Conservation (phyloP, 2,888 invertebrate species). For the Drosophila meridionalis region DNA sequence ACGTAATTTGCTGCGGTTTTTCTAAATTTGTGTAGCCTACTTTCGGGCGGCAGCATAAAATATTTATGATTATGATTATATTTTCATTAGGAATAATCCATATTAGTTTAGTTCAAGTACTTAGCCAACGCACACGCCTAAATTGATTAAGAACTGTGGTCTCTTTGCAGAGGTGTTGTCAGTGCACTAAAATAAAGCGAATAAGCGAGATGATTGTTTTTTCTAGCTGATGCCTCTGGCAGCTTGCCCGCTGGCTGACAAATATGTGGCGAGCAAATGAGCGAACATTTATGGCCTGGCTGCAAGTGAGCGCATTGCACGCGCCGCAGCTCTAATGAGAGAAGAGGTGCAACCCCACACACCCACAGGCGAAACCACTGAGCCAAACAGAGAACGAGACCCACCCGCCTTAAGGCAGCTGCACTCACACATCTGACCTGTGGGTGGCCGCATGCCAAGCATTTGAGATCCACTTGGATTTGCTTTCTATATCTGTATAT, state of each 20-base stretch:
- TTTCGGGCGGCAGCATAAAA: slow-evolving; percentile 34
- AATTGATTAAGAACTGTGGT: slow-evolving; percentile 42
- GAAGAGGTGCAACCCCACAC: slow-evolving; percentile 13
- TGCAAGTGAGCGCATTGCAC: slow-evolving; percentile 14
- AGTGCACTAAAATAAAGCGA: slow-evolving; percentile 5
- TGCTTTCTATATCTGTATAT: slow-evolving; percentile 20
- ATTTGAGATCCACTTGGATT: slow-evolving; percentile 20
- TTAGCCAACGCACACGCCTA: slow-evolving; percentile 31
- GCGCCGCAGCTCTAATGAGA: slow-evolving; percentile 7
- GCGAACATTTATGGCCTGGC: slow-evolving; percentile 41
- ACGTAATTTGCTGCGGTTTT: slow-evolving; percentile 19
- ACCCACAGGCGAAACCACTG: not conserved
- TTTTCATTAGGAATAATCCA: not conserved
- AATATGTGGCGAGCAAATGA: slow-evolving; percentile 61
- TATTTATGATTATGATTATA: not conserved
- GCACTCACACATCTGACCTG: slow-evolving; percentile 17
- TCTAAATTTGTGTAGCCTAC: slow-evolving; percentile 28
- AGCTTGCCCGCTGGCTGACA: slow-evolving; percentile 62
- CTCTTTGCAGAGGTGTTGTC: slow-evolving; percentile 49
- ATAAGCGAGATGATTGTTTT: not conserved
- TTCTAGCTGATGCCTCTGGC: slow-evolving; percentile 46
- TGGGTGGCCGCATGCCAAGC: slow-evolving; percentile 60
- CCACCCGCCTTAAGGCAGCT: slow-evolving; percentile 35
- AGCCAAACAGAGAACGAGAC: not conserved
- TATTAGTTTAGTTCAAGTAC: not conserved